Evolutionary conservation across 2,113 vertebrate genomes (phyloP).

Genomic region (Polyodon spathula): DNA sequence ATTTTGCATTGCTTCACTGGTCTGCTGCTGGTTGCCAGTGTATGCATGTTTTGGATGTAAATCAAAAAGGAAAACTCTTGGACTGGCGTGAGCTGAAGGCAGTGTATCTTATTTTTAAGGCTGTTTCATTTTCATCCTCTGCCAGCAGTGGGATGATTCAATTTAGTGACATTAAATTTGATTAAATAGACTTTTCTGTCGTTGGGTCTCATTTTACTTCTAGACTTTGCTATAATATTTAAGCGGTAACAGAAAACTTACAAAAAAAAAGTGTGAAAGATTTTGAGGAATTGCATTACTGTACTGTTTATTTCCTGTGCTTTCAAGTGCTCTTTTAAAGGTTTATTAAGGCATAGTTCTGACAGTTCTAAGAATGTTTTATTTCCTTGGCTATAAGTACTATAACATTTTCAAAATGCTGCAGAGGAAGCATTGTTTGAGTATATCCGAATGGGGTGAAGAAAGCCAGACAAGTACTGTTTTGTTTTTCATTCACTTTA

Average conservation of each 20-base stretch:
- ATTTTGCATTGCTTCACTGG: constrained; percentile 5
- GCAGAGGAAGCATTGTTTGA: too few species aligned
- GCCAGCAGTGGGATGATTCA: background rate
- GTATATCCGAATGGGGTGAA: too few species aligned
- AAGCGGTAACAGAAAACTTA: too few species aligned
- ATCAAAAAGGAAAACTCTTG: background rate
- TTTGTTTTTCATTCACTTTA: too few species aligned
- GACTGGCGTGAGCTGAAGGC: background rate
- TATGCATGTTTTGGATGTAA: constrained; percentile 16
- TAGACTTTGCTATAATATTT: too few species aligned
- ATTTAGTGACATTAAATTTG: constrained; percentile 1
- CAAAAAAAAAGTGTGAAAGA: too few species aligned
- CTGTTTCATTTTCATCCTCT: constrained; percentile 1
- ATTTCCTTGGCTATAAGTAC: too few species aligned
- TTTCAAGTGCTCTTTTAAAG: constrained; percentile 11
- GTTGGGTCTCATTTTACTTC: too few species aligned
- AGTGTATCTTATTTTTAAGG: background rate
- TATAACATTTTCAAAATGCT: too few species aligned
- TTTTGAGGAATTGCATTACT: background rate
- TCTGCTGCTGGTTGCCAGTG: constrained; percentile 10
- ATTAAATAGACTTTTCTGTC: background rate
- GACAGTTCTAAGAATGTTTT: too few species aligned
- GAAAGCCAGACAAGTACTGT: too few species aligned
- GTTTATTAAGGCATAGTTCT: too few species aligned
- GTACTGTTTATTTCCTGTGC: constrained; percentile 18